Evolutionary conservation across 2,888 invertebrate species (phyloP), one percentile per base, ranked within the genome.

Genomic region (Linnaemya vulpina): DNA sequence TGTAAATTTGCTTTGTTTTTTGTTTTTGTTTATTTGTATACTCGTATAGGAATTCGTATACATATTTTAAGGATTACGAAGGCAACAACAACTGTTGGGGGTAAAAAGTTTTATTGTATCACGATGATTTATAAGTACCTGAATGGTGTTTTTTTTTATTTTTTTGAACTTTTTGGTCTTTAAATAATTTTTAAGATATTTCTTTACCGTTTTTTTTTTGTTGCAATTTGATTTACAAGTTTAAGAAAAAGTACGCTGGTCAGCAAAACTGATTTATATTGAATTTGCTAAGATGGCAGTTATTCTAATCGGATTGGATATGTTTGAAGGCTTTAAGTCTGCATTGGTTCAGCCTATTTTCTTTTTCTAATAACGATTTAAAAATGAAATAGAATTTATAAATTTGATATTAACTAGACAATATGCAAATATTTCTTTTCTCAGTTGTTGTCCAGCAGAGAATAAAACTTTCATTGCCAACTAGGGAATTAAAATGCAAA

Each of bases 101-200:
- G 67, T 25, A 55, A 46, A 74, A 58, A 62, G 22, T 75, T 75
- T 75, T 81, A 43, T 58, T 65, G 78, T 81, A 79, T 76, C 75
- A 83, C 53, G 62, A 55, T 84, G 82, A 83, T 83, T 87, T 71
- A 76, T 78, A 87, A 79, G 88, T 88, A 88, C 88, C 88, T 88
- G 88, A 87, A 87, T 86, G 87, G 87, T 87, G 86, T 71, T 87
- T 85, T 83, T 77, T 55, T 70, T 76, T 65, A 38, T 63, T 17
- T 84, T 74, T n/a, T 70, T 35, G 22, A 11, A 73, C 67, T 63
- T 78, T 81, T 70, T 78, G 68, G 70, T 5, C 30, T 73, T 80
- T 79, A 58, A 67, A 81, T 75, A 65, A 68, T 67, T 85, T 78
- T 75, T 79, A 40, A 70, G 22, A 65, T 81, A 65, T 75, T 79